A percentile compares a stretch with the other conserved stretches of the same genome.
Evolutionary conservation across 2,888 invertebrate genomes (phyloP).

Genomic region (Plusia festucae): DNA sequence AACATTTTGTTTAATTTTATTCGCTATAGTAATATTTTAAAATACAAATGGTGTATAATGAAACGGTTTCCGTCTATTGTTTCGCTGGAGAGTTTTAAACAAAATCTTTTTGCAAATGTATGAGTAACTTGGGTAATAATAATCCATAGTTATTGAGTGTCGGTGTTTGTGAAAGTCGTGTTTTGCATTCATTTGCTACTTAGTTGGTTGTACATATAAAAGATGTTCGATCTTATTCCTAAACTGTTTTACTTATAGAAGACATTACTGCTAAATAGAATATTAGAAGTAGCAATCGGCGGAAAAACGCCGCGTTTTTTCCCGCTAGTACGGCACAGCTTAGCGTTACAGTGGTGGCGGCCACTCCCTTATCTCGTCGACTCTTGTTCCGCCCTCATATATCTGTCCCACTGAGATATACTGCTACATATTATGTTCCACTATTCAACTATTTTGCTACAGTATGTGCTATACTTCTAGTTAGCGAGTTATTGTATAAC

Average conservation of each 20-base stretch:
- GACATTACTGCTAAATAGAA: background rate
- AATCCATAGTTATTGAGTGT: background rate
- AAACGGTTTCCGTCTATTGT: slow-evolving; percentile 40
- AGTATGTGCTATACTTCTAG: slow-evolving; percentile 36
- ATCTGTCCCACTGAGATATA: slow-evolving; percentile 61
- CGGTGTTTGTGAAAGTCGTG: no score
- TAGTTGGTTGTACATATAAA: no score
- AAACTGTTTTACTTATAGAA: background rate
- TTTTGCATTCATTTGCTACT: no score
- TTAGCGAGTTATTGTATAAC: slow-evolving; percentile 37
- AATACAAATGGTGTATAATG: slow-evolving; percentile 26
- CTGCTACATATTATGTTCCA: slow-evolving; percentile 20
- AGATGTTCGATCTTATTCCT: no score
- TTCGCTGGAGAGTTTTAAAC: background rate
- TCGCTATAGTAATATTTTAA: slow-evolving; percentile 14
- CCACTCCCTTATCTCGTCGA: slow-evolving; percentile 67
- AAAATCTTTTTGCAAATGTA: background rate
- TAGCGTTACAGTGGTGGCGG: slow-evolving; percentile 26
- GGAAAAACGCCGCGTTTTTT: slow-evolving; percentile 23
- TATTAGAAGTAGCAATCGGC: no score
- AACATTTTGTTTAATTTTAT: background rate
- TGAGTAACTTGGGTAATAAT: background rate
- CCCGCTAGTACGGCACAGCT: slow-evolving; percentile 29
- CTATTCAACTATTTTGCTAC: slow-evolving; percentile 51
- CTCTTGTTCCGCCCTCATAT: slow-evolving; percentile 66